Base-by-base conservation (phyloP, 2,888 invertebrate genomes). In the Philereme vetulata region DNA sequence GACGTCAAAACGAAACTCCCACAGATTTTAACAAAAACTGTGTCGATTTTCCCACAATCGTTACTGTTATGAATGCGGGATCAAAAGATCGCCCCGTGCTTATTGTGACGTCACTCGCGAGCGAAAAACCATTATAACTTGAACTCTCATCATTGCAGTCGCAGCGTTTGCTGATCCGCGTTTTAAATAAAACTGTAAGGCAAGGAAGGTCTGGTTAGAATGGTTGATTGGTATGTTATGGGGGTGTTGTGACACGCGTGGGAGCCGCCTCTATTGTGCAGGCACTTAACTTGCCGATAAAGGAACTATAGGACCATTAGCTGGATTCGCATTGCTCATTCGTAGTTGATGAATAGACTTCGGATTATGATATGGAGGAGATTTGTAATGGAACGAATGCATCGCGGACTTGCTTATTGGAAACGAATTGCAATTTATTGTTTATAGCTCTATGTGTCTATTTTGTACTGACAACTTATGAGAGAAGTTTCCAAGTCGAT, bases 211-310 rank as follows among this genome's bases (percentile, higher is more conserved):
- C 83, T 66, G 6, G 6, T 56, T 72, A 74, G 7, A 66, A 55
- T 82, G 81, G 88, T 66, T 62, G 62, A 45, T 60, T 45, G 51
- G 48, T 35, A 62, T 55, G 68, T 74, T 75, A 82, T 84, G 82
- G 76, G 91, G 89, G 89, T 91, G 89, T 90, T 89, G 83, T 90
- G 90, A 90, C 90, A 87, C 76, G 83, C 90, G 92, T 91, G 92
- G 92, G 91, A 90, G 90, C 86, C 71, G 83, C 78, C 75, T 84
- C 83, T 78, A 90, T 91, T 90, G 90, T 91, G 77, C 66, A 76
- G 82, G 85, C 89, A 90, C 90, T 91, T 91, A 90, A 90, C 90
- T 90, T 82, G 71, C 74, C 83, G 88, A 90, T 90, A 90, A 89
- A 88, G 84, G 90, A 88, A 88, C 88, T 86, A 85, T 85, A 83